Evolutionary conservation across 1,140 invertebrate genomes (phyloP).

Genomic region (Aricia agestis): DNA sequence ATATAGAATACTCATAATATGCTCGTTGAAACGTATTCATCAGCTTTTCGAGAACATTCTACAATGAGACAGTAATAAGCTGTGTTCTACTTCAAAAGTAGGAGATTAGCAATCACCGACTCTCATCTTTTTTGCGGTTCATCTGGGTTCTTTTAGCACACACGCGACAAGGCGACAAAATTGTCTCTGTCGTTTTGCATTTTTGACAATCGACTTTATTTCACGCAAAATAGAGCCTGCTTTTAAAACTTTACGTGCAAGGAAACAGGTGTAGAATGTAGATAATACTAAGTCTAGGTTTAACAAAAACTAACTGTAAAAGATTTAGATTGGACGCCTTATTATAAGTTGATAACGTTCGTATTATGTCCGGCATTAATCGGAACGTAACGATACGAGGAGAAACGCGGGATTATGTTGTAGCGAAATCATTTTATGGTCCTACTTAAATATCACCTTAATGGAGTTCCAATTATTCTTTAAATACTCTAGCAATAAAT

Average conservation of each 20-base stretch:
- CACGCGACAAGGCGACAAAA: too few relatives aligned
- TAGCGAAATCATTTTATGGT: neutral
- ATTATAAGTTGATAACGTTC: neutral
- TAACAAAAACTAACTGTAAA: neutral
- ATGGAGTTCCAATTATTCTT: neutral
- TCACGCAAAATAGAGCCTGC: too few relatives aligned
- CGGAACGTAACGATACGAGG: neutral
- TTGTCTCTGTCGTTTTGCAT: too few relatives aligned
- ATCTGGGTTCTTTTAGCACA: too few relatives aligned
- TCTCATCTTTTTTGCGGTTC: neutral
- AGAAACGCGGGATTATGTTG: neutral
- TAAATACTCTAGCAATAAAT: too few relatives aligned
- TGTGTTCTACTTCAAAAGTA: neutral
- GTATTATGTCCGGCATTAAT: neutral
- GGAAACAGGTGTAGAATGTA: too few relatives aligned
- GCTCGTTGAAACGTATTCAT: neutral
- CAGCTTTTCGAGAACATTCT: neutral
- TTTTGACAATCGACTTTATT: too few relatives aligned
- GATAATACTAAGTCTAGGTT: neutral
- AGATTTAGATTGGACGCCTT: neutral
- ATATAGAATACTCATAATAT: neutral
- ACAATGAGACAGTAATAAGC: neutral
- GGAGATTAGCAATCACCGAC: neutral
- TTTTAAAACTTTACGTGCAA: too few relatives aligned
- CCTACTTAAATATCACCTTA: neutral